Percentiles rank a stretch among this genome's conserved stretches.
phyloP scores from a whole-genome alignment of 2,113 vertebrate species.

The Callospermophilus lateralis region DNA sequence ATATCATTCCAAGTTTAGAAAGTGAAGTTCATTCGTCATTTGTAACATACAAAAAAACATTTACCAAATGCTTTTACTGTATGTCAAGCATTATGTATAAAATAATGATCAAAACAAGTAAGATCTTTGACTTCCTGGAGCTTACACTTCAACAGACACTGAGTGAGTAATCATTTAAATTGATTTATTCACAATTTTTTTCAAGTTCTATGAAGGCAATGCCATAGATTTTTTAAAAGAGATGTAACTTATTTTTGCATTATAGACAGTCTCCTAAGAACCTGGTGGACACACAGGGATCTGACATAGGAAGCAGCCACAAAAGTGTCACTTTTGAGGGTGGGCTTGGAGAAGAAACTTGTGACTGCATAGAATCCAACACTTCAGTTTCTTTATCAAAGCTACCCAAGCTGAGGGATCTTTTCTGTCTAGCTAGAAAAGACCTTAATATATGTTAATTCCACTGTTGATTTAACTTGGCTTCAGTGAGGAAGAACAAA shows the following conservation, averaged over 20 bases:
- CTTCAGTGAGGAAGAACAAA: neutral
- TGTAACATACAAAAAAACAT: neutral
- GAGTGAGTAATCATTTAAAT: neutral
- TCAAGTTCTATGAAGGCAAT: neutral
- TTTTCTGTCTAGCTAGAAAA: neutral
- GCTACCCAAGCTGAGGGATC: neutral
- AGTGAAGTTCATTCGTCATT: neutral
- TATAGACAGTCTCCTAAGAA: neutral
- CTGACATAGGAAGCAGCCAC: neutral
- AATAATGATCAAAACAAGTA: neutral
- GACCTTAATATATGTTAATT: neutral
- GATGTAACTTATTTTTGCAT: neutral
- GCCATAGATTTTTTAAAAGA: neutral
- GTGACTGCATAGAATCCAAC: neutral
- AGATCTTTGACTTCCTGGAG: neutral
- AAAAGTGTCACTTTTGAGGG: neutral
- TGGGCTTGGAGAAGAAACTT: neutral
- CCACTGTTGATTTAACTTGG: neutral
- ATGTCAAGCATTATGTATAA: neutral
- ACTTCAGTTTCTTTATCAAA: neutral
- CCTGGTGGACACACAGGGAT: neutral
- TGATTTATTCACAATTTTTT: neutral
- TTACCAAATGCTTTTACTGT: neutral
- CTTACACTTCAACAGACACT: neutral
- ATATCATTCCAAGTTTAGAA: neutral